Evolutionary conservation across 2,797 vertebrate species (phyloP).

Genomic region (Peromyscus aztecus): DNA sequence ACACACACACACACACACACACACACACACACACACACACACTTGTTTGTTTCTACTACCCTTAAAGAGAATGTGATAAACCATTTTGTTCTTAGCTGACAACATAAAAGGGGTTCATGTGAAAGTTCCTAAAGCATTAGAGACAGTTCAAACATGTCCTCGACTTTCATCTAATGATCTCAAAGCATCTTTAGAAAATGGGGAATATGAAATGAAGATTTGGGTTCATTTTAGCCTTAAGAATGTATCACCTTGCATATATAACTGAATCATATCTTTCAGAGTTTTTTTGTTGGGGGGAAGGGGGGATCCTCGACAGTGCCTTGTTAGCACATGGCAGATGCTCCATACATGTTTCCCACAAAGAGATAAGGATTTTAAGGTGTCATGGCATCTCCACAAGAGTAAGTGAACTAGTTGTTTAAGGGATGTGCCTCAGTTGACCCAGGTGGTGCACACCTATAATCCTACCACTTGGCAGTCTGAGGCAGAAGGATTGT

Average conservation of each 20-base stretch:
- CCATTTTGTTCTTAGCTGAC: conserved; percentile 30
- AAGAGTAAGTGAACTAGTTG: neutral
- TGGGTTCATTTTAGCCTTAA: conserved; percentile 8
- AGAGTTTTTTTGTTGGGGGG: neutral
- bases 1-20: conserved; percentile 25
- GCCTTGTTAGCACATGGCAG: neutral
- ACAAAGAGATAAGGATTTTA: neutral
- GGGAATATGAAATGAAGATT: neutral
- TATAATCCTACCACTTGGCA: neutral
- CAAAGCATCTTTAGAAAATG: neutral
- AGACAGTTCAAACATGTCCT: neutral
- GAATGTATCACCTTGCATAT: neutral
- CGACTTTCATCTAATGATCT: neutral
- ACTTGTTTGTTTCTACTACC: neutral
- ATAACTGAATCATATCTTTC: neutral
- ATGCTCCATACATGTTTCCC: neutral
- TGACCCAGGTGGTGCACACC: neutral
- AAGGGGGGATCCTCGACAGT: no score
- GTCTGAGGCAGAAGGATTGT: neutral
- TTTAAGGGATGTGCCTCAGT: neutral
- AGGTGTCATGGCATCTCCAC: neutral
- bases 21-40: conserved; percentile 17
- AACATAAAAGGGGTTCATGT: neutral
- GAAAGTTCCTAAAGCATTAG: neutral
- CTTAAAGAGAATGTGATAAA: conserved; percentile 42